These are phyloP conservation scores for Etheostoma cragini DNA, from an alignment of 2,113 vertebrate species.

Conservation along the genomic window DNA sequence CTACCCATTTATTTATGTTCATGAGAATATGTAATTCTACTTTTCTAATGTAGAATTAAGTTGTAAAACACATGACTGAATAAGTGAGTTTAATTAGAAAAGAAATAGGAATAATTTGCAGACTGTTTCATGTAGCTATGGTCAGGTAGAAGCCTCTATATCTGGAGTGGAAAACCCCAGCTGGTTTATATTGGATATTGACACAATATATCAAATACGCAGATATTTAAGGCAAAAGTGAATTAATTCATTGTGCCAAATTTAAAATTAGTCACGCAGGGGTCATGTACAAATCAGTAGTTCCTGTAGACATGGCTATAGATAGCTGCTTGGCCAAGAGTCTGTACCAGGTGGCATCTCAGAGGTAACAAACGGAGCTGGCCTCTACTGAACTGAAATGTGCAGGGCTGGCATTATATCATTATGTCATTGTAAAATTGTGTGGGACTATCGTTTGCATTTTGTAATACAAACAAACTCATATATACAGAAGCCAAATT, in stretches of 20 bases:
- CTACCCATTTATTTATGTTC: not conserved
- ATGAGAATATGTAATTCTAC: not conserved
- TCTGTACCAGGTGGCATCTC: slow-evolving; percentile 68
- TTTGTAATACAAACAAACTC: not conserved
- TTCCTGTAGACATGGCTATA: slow-evolving; percentile 46
- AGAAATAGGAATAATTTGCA: not conserved
- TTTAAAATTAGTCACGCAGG: slow-evolving; percentile 19
- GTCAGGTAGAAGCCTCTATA: not conserved
- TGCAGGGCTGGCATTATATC: slow-evolving; percentile 10
- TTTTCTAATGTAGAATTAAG: not conserved
- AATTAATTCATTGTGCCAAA: not conserved
- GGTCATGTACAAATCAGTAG: slow-evolving; percentile 20
- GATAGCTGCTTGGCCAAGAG: slow-evolving; percentile 56
- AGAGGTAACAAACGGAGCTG: slow-evolving; percentile 29
- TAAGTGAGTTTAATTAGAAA: not conserved
- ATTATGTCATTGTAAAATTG: not conserved
- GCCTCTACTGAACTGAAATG: slow-evolving; percentile 33
- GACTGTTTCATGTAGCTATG: not conserved
- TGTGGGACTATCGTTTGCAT: not conserved
- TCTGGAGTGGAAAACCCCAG: not conserved
- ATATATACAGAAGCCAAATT: not conserved
- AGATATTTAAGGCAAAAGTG: not conserved
- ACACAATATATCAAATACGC: not conserved
- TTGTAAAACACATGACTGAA: not conserved
- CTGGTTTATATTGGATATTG: not conserved